These are phyloP conservation scores for Hydropsyche betteni DNA, from an alignment of 2,888 invertebrate species.

Conservation along the genomic window DNA sequence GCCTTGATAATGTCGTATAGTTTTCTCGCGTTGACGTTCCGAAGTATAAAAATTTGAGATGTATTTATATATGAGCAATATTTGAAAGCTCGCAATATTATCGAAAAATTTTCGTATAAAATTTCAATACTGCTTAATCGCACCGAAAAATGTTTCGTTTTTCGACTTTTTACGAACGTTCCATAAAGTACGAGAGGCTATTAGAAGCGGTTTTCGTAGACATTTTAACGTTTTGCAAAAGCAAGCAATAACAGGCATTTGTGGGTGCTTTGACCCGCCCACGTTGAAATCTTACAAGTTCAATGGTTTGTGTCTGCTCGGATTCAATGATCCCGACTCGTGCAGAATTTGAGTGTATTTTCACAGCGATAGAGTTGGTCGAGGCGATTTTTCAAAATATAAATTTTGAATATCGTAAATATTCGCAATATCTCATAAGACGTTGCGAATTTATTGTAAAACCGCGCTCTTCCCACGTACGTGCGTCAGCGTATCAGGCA, in stretches of 20 bases:
- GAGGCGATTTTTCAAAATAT: background rate
- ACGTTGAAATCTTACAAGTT: slow-evolving; percentile 18
- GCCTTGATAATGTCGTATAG: too few relatives aligned
- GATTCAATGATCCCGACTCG: slow-evolving; percentile 4
- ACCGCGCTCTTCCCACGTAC: background rate
- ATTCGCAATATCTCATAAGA: background rate
- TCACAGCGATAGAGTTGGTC: background rate
- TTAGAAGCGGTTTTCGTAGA: slow-evolving; percentile 15
- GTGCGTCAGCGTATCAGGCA: slow-evolving; percentile 13
- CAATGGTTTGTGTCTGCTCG: slow-evolving; percentile 17
- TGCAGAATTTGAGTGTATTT: background rate
- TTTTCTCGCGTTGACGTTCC: too few relatives aligned
- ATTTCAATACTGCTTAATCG: too few relatives aligned
- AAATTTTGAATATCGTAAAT: slow-evolving; percentile 2
- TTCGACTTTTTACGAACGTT: background rate
- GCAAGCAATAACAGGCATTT: slow-evolving; percentile 17
- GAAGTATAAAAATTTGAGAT: too few relatives aligned
- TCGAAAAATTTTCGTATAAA: too few relatives aligned
- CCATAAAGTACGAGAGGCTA: slow-evolving; percentile 3
- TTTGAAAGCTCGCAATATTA: too few relatives aligned
- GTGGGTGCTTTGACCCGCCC: slow-evolving; percentile 22
- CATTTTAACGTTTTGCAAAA: slow-evolving; percentile 13
- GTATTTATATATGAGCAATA: too few relatives aligned
- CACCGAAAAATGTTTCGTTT: too few relatives aligned
- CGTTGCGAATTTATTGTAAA: background rate